phyloP scores from a whole-genome alignment of 2,888 invertebrate genomes.

The Muscina levida region DNA sequence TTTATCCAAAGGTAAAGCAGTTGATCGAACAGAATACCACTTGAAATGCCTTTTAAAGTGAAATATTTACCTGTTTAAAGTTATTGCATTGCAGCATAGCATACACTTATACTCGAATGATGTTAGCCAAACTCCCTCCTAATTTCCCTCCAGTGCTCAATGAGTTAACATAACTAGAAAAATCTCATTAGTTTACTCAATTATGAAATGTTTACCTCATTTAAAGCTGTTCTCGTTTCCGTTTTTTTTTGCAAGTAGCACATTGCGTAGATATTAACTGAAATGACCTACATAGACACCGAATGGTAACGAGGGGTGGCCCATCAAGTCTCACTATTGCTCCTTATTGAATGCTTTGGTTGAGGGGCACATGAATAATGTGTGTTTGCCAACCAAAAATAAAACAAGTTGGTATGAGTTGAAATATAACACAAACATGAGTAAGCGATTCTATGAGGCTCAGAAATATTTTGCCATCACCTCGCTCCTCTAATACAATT shows the following conservation, averaged over 20 bases:
- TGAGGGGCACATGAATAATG: slow-evolving; percentile 21
- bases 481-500: neutral
- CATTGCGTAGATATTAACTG: slow-evolving; percentile 20
- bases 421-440: neutral
- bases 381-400: slow-evolving; percentile 3
- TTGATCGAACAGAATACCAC: too few relatives aligned
- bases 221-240: neutral
- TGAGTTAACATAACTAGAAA: too few relatives aligned
- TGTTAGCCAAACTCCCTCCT: too few relatives aligned
- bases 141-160: too few relatives aligned
- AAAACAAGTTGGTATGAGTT: neutral
- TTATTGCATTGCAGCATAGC: too few relatives aligned
- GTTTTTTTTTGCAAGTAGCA: slow-evolving; percentile 11
- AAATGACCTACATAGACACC: slow-evolving; percentile 4
- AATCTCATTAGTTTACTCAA: too few relatives aligned
- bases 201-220: slow-evolving; percentile 1
- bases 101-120: too few relatives aligned
- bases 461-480: slow-evolving; percentile 17
- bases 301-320: neutral
- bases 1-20: too few relatives aligned
- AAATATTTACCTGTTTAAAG: too few relatives aligned
- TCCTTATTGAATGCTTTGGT: slow-evolving; percentile 18
- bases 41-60: too few relatives aligned
- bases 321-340: neutral
- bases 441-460: neutral